phyloP scores from a whole-genome alignment of 2,113 vertebrate genomes.

The Halichoerus grypus region DNA sequence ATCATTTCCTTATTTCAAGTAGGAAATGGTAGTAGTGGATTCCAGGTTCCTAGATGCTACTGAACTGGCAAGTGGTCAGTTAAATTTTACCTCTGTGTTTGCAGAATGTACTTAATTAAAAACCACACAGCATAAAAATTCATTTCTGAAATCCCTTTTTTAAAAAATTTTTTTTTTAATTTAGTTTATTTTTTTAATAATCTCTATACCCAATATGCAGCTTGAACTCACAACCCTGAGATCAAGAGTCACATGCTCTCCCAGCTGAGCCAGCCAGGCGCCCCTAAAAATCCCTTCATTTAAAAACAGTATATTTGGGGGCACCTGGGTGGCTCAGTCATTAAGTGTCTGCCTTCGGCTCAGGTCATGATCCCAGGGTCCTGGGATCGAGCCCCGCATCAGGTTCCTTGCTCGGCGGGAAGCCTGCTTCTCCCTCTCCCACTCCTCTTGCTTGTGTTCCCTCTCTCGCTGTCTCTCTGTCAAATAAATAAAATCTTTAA shows the following conservation, averaged over 20 bases:
- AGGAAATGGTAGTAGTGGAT: background rate
- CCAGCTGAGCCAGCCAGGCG: background rate
- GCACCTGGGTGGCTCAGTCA: too few species aligned
- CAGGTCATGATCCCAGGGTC: too few species aligned
- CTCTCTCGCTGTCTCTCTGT: too few species aligned
- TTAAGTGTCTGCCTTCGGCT: too few species aligned
- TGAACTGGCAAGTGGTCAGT: background rate
- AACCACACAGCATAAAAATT: background rate
- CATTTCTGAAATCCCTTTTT: background rate
- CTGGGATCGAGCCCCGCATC: too few species aligned
- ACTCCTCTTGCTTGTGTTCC: too few species aligned
- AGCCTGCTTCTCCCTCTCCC: too few species aligned
- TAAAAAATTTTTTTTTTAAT: background rate
- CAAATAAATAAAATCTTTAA: too few species aligned
- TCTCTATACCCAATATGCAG: background rate
- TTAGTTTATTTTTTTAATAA: background rate
- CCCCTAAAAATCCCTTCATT: background rate
- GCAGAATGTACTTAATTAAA: conserved; percentile 39
- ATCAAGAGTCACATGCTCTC: background rate
- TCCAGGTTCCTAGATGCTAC: background rate
- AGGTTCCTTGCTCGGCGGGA: too few species aligned
- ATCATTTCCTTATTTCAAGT: background rate
- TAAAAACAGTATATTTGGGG: background rate
- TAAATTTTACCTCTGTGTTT: conserved; percentile 28
- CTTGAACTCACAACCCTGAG: background rate